A percentile compares a stretch with the other conserved stretches of the same genome.
Conservation (phyloP, 2,113 vertebrate genomes). For the Barbus barbus region DNA sequence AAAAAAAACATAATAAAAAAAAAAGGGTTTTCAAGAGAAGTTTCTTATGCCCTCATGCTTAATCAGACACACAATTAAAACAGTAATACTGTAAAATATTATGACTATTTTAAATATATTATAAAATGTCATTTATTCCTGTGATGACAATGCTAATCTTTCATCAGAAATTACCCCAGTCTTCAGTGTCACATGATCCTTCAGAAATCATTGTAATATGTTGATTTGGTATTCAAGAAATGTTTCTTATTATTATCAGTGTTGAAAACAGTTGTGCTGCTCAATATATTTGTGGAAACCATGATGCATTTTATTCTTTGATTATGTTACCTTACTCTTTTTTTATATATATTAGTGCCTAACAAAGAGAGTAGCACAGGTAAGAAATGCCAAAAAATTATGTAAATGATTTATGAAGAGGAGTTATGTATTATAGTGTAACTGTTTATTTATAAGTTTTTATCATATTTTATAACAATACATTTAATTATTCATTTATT, state of each 20-base stretch:
- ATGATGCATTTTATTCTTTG: not conserved
- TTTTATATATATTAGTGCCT: too few relatives aligned
- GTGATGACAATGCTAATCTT: not conserved
- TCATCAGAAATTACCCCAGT: not conserved
- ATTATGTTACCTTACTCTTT: not conserved
- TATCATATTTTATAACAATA: too few relatives aligned
- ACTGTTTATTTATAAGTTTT: too few relatives aligned
- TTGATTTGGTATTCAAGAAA: not conserved
- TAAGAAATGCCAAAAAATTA: too few relatives aligned
- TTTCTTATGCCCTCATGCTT: not conserved
- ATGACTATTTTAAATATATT: not conserved
- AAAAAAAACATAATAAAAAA: too few relatives aligned
- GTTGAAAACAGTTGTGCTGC: not conserved
- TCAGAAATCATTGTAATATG: not conserved
- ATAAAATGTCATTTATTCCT: not conserved
- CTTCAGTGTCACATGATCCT: not conserved
- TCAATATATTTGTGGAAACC: not conserved
- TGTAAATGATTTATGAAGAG: too few relatives aligned
- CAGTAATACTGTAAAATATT: not conserved
- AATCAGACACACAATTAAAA: not conserved
- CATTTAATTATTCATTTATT: too few relatives aligned
- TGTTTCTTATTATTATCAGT: not conserved
- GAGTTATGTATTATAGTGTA: too few relatives aligned
- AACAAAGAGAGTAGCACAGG: too few relatives aligned
- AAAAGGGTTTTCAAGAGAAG: not conserved